phyloP scores from a whole-genome alignment of 2,113 vertebrate species.

The Crotophaga sulcirostris region DNA sequence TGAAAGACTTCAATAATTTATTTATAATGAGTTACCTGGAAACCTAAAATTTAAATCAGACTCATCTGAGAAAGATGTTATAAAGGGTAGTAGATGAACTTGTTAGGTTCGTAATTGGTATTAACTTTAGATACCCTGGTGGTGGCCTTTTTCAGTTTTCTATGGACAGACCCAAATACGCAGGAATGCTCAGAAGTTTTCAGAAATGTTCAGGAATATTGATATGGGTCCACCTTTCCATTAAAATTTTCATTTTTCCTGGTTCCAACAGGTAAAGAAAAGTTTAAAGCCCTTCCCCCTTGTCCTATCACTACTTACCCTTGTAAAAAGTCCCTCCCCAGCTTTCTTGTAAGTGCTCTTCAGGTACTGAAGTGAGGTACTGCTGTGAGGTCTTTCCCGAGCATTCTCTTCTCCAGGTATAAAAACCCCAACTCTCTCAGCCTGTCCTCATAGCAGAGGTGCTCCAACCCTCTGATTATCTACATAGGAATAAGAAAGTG shows the following conservation, averaged over 20 bases:
- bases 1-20: neutral
- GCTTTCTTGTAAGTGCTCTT: no score
- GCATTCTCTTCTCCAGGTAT: no score
- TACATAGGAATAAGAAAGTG: no score
- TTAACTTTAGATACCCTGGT: neutral
- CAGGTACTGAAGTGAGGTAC: no score
- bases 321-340: no score
- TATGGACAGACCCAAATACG: neutral
- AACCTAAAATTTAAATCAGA: neutral
- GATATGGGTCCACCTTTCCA: neutral
- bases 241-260: neutral
- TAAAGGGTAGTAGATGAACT: neutral
- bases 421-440: no score
- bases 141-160: neutral
- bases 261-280: neutral
- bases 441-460: no score
- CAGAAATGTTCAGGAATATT: neutral
- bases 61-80: neutral
- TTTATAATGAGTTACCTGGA: neutral
- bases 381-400: no score
- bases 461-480: no score
- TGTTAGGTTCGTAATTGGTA: neutral
- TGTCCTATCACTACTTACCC: no score
- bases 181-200: neutral
- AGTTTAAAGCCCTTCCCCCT: no score